Base-by-base conservation (phyloP, 2,797 vertebrate species). In the Borostomias antarcticus region DNA sequence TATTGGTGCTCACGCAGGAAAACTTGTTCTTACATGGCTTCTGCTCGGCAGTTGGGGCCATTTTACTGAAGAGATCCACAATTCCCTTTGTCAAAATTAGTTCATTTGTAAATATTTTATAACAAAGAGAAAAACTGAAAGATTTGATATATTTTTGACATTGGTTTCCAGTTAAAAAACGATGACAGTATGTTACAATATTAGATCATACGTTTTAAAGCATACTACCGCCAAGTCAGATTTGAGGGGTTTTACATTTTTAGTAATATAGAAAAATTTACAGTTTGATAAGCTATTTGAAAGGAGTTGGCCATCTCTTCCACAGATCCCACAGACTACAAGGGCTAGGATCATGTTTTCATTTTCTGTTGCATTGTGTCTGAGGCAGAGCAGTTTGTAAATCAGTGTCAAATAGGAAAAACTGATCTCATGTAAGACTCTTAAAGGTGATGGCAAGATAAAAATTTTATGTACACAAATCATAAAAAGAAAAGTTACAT, bases 51-150 rank as follows among this genome's bases (percentile, higher is more conserved):
- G 23, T 52, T 50, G 30, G 58, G 32, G 54, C 47, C 13, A 50
- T 63, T 29, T 70, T 37, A 47, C 23, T 59, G 47, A n/a, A 64
- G 10, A 60, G 23, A 17, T 51, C 57, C 50, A 60, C 58, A 56
- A 56, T 40, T 66, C 73, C 66, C 52, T 1, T 65, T 62, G 69
- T 59, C 61, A 47, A 74, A 76, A 69, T 40, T 54, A 74, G 51
- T 43, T 79, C 75, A 57, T 78, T 75, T 88, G 84, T 88, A 88
- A 76, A 86, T 84, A 83, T 82, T 82, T 86, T 79, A 82, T 66
- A 77, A 57, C 29, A 77, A 70, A 50, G n/a, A 64, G 25, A 62
- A 45, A 17, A 51, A 65, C 76, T 61, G 6, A 75, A 75, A 30
- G 58, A 74, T 81, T 78, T 75, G 68, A 84, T 89, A 80, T 86